Evolutionary conservation across 2,888 invertebrate species (phyloP), one percentile per base, ranked within the genome.

Genomic region (Caenorhabditis sp.): DNA sequence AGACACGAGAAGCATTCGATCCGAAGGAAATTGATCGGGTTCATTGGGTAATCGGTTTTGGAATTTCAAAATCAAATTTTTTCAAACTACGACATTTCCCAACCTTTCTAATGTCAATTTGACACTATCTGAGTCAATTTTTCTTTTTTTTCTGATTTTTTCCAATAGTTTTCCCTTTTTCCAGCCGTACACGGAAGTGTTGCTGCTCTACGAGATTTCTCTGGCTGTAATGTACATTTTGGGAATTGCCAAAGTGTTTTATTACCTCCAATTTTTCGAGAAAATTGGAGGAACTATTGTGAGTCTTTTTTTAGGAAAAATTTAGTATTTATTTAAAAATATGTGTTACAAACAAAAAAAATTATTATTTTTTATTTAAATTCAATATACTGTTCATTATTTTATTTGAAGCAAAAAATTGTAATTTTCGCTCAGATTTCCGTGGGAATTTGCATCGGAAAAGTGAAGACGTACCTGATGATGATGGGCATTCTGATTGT

Each of bases 191-290:
- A 68, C 51, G 50, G 84, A 88, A 50, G 61, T 64, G 13, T 22
- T 22, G 24, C 40, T 85, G 9, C 24, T 86, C 60, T 88, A 87
- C 61, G 92, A 92, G 50, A 80, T 89, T 20, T 80, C 88, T 40
- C 88, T 89, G 61, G 78, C 87, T 1, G 64, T 82, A 4, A 86
- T 89, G 8, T 88, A 88, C 64, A 77, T 92, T 47, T 40, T 90
- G 35, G 87, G 90, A 18, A 87, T 89, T 56, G 87, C 87, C 64
- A 88, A 88, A 56, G 40, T 87, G n/a, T 88, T 92, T 65, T 91
- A 89, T 77, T 90, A 89, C 61, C 22, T 87, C 28, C 90, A 90
- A 65, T 44, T 89, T 40, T 28, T 70, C 11, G 80, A 87, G 55
- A 79, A 82, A 47, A 9, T 88, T 37, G 90, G 90, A 2, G 86